A percentile compares a stretch with the other conserved stretches of the same genome.
Evolutionary conservation across 2,888 invertebrate species (phyloP).

Genomic region (Timema cristinae): DNA sequence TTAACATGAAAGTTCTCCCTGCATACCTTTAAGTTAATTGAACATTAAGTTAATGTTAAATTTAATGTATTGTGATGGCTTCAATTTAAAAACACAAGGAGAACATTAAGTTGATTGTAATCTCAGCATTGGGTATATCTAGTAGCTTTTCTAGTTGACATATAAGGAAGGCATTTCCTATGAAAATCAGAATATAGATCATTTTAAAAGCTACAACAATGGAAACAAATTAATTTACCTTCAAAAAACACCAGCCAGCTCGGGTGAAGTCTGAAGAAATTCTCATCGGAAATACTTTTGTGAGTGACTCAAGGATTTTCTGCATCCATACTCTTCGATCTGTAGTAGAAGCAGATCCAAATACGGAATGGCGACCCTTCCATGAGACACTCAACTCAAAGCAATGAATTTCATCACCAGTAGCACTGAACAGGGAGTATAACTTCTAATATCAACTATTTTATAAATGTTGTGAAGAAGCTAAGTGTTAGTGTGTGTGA

Average conservation of each 20-base stretch:
- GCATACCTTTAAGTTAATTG: too few relatives aligned
- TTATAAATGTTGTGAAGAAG: neutral
- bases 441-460: neutral
- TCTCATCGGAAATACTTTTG: constrained; percentile 61
- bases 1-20: too few relatives aligned
- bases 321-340: constrained; percentile 68
- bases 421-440: constrained; percentile 40
- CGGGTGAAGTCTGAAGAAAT: constrained; percentile 67
- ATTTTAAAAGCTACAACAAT: neutral
- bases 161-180: too few relatives aligned
- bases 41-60: too few relatives aligned
- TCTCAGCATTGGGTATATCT: too few relatives aligned
- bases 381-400: constrained; percentile 57
- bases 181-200: neutral
- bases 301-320: constrained; percentile 69
- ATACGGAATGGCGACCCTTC: constrained; percentile 37
- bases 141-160: too few relatives aligned
- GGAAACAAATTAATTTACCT: constrained; percentile 52
- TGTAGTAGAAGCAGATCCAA: constrained; percentile 36
- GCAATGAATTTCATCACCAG: constrained; percentile 58
- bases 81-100: too few relatives aligned
- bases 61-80: too few relatives aligned
- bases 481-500: neutral
- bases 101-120: neutral
- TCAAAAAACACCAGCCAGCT: constrained; percentile 77